phyloP scores from a whole-genome alignment of 2,888 invertebrate species.

The Tinea trinotella region DNA sequence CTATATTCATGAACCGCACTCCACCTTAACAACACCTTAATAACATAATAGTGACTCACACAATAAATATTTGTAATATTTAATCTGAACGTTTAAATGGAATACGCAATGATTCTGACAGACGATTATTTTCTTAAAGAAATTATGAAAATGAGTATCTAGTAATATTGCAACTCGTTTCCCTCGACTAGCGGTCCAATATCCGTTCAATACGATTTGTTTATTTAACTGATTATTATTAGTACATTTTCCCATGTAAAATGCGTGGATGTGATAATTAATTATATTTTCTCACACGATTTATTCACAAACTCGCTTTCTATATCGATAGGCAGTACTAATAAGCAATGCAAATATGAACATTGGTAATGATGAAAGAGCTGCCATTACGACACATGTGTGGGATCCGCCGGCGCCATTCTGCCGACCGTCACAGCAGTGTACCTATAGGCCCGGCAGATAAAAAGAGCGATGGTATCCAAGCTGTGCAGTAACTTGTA shows the following conservation, averaged over 20 bases:
- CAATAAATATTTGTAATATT: too few species aligned
- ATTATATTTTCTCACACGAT: background rate
- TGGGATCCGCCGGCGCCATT: slow-evolving; percentile 64
- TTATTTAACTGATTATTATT: background rate
- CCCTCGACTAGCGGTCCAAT: background rate
- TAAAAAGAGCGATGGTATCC: too few species aligned
- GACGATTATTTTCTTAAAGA: too few species aligned
- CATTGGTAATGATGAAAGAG: slow-evolving; percentile 45
- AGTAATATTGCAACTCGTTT: too few species aligned
- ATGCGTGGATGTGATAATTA: background rate
- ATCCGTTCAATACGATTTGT: background rate
- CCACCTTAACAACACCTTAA: too few species aligned
- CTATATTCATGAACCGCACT: too few species aligned
- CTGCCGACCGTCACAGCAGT: slow-evolving; percentile 42
- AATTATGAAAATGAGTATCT: too few species aligned
- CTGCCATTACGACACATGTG: slow-evolving; percentile 67
- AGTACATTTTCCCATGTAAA: background rate
- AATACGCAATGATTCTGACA: too few species aligned
- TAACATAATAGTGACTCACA: too few species aligned
- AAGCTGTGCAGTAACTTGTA: too few species aligned
- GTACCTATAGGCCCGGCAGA: slow-evolving; percentile 20
- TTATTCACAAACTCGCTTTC: slow-evolving; percentile 32
- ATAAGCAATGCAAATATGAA: slow-evolving; percentile 51
- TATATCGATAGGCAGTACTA: slow-evolving; percentile 54
- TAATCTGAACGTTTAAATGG: too few species aligned